phyloP scores from a whole-genome alignment of 2,888 invertebrate species.

The Ischnura elegans region DNA sequence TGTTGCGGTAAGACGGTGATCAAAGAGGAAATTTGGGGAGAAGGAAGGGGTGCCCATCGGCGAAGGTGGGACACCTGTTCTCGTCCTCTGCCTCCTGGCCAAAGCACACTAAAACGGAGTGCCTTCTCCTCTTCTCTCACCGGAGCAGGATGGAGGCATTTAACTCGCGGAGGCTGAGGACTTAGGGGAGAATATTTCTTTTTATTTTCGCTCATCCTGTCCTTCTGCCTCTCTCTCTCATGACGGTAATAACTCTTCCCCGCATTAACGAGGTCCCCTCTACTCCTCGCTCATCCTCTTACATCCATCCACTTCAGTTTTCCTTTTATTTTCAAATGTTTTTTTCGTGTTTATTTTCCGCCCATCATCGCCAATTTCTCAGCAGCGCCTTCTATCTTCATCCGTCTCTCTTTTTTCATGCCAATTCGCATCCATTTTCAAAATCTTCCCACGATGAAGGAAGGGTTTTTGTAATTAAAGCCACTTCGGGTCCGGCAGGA shows the following conservation, averaged over 20 bases:
- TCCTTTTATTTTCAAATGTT: background rate
- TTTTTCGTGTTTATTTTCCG: conserved; percentile 21
- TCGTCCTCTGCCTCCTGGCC: conserved; percentile 6
- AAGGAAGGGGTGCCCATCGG: background rate
- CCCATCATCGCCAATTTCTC: conserved; percentile 38
- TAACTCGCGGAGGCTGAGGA: background rate
- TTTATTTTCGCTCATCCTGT: background rate
- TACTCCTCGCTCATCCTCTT: no score
- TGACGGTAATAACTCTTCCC: conserved; percentile 50
- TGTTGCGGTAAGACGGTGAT: conserved; percentile 7
- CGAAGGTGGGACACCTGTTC: conserved; percentile 54
- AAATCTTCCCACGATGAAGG: conserved; percentile 51
- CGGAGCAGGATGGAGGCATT: background rate
- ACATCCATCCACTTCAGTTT: no score
- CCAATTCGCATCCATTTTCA: background rate
- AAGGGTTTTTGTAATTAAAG: conserved; percentile 25
- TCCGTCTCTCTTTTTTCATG: background rate
- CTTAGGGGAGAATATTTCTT: background rate
- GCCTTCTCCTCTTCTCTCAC: background rate
- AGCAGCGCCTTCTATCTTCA: background rate
- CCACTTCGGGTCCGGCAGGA: background rate
- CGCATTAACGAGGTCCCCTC: conserved; percentile 55
- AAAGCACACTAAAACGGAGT: background rate
- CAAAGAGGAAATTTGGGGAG: conserved; percentile 20
- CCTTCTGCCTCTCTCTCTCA: background rate